phyloP scores from a whole-genome alignment of 2,113 vertebrate genomes.

The Rhabdornis inornatus region DNA sequence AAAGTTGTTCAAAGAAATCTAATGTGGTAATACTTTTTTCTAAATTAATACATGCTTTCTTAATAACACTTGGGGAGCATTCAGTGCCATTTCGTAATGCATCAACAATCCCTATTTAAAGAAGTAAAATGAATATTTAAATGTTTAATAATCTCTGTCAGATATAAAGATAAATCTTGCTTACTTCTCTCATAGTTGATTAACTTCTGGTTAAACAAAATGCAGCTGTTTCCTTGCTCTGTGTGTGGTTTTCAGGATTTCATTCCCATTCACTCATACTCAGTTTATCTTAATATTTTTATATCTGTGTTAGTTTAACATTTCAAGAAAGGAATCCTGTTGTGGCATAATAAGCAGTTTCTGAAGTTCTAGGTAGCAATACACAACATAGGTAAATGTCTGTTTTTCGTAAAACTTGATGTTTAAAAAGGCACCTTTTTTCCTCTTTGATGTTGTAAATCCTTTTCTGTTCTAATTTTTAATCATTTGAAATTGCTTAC shows the following conservation, averaged over 20 bases:
- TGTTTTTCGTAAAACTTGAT: not conserved
- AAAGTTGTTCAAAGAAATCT: not conserved
- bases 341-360: not conserved
- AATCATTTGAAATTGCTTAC: not conserved
- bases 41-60: not conserved
- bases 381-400: not conserved
- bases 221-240: conserved; percentile 19
- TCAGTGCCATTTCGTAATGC: not conserved
- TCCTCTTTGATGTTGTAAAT: conserved; percentile 31
- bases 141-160: conserved; percentile 17
- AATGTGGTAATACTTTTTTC: not conserved
- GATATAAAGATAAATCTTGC: conserved; percentile 22
- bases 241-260: conserved; percentile 5
- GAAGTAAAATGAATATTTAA: conserved; percentile 18
- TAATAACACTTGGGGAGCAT: not conserved
- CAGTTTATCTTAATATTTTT: conserved; percentile 21
- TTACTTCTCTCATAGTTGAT: conserved; percentile 37
- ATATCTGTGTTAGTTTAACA: not conserved
- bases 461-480: conserved; percentile 10
- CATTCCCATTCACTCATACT: not conserved
- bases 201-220: conserved; percentile 46
- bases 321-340: not conserved
- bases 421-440: not conserved
- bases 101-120: not conserved
- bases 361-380: not conserved